These are phyloP conservation scores for Gari tellinella DNA, from an alignment of 2,888 invertebrate species.

Conservation along the genomic window DNA sequence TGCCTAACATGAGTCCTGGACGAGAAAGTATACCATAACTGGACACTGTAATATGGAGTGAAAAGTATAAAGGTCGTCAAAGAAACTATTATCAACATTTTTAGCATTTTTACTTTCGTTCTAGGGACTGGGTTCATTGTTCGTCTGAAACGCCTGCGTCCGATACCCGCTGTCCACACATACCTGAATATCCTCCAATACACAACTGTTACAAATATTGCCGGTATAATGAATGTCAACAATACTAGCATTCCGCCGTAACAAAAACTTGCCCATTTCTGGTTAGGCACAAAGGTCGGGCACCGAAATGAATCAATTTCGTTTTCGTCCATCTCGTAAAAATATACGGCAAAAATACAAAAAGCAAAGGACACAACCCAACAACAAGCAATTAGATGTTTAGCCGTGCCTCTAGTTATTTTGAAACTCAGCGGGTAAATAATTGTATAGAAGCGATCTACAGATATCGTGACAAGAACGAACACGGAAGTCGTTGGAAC, in stretches of 20 bases:
- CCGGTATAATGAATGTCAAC: slow-evolving; percentile 70
- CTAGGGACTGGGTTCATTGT: slow-evolving; percentile 80
- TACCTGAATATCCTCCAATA: slow-evolving; percentile 73
- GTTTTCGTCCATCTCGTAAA: slow-evolving; percentile 61
- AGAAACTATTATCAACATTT: slow-evolving; percentile 79
- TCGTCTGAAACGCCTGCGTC: slow-evolving; percentile 68
- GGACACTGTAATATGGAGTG: slow-evolving; percentile 68
- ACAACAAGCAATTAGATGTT: slow-evolving; percentile 74
- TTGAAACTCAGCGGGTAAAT: slow-evolving; percentile 83
- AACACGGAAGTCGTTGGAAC: slow-evolving; percentile 69
- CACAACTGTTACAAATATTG: slow-evolving; percentile 59
- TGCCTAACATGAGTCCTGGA: slow-evolving; percentile 34
- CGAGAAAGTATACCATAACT: slow-evolving; percentile 66
- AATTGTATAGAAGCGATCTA: slow-evolving; percentile 83
- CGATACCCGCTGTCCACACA: slow-evolving; percentile 74
- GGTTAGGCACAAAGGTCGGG: slow-evolving; percentile 66
- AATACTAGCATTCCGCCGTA: slow-evolving; percentile 67
- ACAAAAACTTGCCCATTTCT: slow-evolving; percentile 55
- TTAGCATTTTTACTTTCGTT: slow-evolving; percentile 82
- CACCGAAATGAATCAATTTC: slow-evolving; percentile 47
- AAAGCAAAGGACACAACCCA: slow-evolving; percentile 68
- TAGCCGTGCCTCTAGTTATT: slow-evolving; percentile 79
- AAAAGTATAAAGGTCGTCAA: slow-evolving; percentile 55
- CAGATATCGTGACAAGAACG: slow-evolving; percentile 75
- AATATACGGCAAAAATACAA: slow-evolving; percentile 73